Percentiles rank a stretch among this genome's conserved stretches.
These are phyloP conservation scores for Andricus curvator DNA, from an alignment of 2,888 invertebrate species.

Conservation along the genomic window DNA sequence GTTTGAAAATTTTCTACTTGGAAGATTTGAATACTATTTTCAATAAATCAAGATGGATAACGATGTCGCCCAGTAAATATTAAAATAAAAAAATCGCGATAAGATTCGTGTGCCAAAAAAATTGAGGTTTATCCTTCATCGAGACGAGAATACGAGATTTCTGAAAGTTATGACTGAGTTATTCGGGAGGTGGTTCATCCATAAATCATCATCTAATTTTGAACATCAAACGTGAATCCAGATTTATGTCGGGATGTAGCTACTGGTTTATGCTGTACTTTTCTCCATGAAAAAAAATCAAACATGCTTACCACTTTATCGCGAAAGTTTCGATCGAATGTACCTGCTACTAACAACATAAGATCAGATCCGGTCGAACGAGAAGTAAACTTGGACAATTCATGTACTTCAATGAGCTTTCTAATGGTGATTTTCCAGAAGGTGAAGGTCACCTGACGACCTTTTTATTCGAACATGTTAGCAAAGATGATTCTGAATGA, in stretches of 20 bases:
- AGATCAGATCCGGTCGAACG: conserved; percentile 49
- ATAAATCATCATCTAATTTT: conserved; percentile 6
- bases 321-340: conserved; percentile 53
- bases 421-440: conserved; percentile 66
- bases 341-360: conserved; percentile 51
- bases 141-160: no score
- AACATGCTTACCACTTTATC: conserved; percentile 46
- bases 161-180: not conserved
- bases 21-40: not conserved
- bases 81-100: not conserved
- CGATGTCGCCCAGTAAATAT: not conserved
- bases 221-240: not conserved
- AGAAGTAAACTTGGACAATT: conserved; percentile 50
- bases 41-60: not conserved
- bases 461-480: conserved; percentile 25
- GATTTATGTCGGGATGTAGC: not conserved
- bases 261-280: not conserved
- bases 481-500: not conserved
- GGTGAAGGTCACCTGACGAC: conserved; percentile 65
- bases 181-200: not conserved
- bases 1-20: no score
- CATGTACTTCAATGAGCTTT: conserved; percentile 57
- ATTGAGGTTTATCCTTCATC: not conserved
- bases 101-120: not conserved
- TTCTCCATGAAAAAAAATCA: not conserved